Evolutionary conservation across 2,888 invertebrate species (phyloP), one percentile per base, ranked within the genome.

Genomic region (Tachina grossa): DNA sequence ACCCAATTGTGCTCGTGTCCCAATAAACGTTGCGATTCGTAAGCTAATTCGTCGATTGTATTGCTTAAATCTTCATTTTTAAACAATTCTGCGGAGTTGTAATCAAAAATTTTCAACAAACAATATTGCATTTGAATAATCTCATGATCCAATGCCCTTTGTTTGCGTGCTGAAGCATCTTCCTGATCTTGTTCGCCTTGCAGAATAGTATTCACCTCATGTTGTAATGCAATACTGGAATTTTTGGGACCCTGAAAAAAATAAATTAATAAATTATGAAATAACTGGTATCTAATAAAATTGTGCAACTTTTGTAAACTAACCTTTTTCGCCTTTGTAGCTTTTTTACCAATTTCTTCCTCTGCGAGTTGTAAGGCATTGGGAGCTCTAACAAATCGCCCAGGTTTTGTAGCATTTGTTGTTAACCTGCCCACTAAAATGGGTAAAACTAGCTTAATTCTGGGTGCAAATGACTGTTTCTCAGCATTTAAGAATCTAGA

Each of bases 1-100:
- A 98, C 97, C 98, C 98, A 98, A 47, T 95, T 94, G 90, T 98
- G 98, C 14, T 97, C 96, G 91, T 98, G 96, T 0, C 94, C 95
- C 16, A 98, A 91, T 59, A 97, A 94, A 19, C 93, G 94, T 92
- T 97, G 96, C 88, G 95, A 94, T 89, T 95, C 94, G 90, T 95
- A 95, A 72, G 94, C 94, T 88, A 96, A 92, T 83, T 94, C 94
- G 84, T 96, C 94, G 4, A 94, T 93, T 0, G 87, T 86, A 1
- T 87, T 81, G 5, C 87, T 88, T 3, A 90, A 86, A 9, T 89
- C 89, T 6, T 92, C 91, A 41, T 88, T 82, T 8, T 93, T 93
- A 14, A 94, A 94, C 78, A 97, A 90, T 88, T 95, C 94, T 0
- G 92, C 90, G 1, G 95, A 93, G 91, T 96, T 96, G 85, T 94